Conservation (phyloP, 2,113 vertebrate genomes). For the Alces alces region DNA sequence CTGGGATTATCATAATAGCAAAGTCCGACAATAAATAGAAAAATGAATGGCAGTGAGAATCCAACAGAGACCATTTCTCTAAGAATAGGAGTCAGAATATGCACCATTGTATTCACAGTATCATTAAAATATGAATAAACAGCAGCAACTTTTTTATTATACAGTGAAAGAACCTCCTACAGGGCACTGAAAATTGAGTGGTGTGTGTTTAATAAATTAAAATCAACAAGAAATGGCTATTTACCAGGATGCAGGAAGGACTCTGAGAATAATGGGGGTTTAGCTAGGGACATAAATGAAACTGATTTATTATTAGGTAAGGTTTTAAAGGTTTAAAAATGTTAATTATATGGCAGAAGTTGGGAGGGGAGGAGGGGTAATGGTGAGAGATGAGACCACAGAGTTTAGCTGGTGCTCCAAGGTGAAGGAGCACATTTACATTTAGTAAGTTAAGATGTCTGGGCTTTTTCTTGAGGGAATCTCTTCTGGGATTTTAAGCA, state of each 20-base stretch:
- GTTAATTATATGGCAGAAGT: slow-evolving; percentile 50
- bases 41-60: slow-evolving; percentile 70
- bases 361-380: not conserved
- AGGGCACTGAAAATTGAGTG: slow-evolving; percentile 67
- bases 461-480: not conserved
- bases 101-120: slow-evolving; percentile 66
- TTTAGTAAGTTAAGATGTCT: slow-evolving; percentile 36
- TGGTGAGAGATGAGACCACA: slow-evolving; percentile 18
- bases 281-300: slow-evolving; percentile 53
- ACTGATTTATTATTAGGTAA: slow-evolving; percentile 48
- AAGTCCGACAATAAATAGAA: slow-evolving; percentile 69
- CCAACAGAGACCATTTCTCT: slow-evolving; percentile 68
- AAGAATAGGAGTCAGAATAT: slow-evolving; percentile 69
- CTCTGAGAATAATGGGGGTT: slow-evolving; percentile 51
- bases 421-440: not conserved
- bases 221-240: slow-evolving; percentile 70
- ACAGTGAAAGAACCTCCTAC: slow-evolving; percentile 64
- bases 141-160: slow-evolving; percentile 72
- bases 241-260: slow-evolving; percentile 62
- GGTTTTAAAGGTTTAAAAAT: slow-evolving; percentile 52
- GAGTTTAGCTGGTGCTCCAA: slow-evolving; percentile 28
- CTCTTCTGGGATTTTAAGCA: slow-evolving; percentile 22
- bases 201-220: slow-evolving; percentile 76
- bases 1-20: slow-evolving; percentile 70
- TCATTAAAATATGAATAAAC: slow-evolving; percentile 76